Evolutionary conservation across 1,140 invertebrate genomes (phyloP).

Genomic region (Bombus fervidus): DNA sequence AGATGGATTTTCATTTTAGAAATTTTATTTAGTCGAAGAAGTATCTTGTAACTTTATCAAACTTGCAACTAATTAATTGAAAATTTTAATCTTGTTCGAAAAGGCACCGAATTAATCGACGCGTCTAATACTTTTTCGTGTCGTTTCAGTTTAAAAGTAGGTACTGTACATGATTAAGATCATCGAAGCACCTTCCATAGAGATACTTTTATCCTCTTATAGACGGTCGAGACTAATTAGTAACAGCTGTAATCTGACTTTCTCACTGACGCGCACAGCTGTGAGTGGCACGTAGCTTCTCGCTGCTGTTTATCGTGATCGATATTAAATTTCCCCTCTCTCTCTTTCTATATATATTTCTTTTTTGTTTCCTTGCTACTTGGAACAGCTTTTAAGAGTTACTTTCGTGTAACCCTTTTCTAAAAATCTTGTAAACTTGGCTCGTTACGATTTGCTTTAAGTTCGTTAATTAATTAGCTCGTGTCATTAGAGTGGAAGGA

Average conservation of each 20-base stretch:
- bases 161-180: background rate
- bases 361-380: background rate
- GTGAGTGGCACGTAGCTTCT: background rate
- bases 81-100: too few relatives aligned
- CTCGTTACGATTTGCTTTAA: background rate
- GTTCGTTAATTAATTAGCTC: background rate
- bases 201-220: too few relatives aligned
- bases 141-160: background rate
- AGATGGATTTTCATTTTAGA: too few relatives aligned
- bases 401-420: background rate
- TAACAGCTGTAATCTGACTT: background rate
- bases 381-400: background rate
- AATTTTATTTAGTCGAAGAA: too few relatives aligned
- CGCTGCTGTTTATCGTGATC: background rate
- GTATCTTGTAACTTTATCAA: too few relatives aligned
- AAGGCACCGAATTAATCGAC: background rate
- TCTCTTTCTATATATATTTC: background rate
- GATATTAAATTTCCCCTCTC: slow-evolving; percentile 2
- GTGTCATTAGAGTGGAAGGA: background rate
- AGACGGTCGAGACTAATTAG: background rate
- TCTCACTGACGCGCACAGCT: background rate
- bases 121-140: background rate
- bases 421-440: background rate
- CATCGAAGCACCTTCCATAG: background rate
- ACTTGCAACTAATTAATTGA: too few relatives aligned